Evolutionary conservation across 2,797 vertebrate genomes (phyloP), one percentile per base, ranked within the genome.

Genomic region (Dicrostonyx torquatus): DNA sequence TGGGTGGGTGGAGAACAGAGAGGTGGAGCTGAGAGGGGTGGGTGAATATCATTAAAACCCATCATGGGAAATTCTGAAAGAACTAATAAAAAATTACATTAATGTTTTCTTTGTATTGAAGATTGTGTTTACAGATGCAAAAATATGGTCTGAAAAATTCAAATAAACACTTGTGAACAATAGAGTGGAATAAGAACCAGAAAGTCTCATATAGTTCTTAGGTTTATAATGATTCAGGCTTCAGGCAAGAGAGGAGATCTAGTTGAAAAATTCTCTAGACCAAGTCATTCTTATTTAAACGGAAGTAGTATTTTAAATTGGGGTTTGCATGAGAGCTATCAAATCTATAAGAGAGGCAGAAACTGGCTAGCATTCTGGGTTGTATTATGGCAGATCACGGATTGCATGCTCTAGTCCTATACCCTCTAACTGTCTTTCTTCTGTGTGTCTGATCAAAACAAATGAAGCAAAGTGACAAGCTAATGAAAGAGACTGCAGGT

Each of bases 391-490:
- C 96, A 98, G 96, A 97, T 90, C 95, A 60, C 91, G 95, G 95
- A 96, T 96, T 98, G 94, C 89, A 95, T 22, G 73, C 94, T 94
- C 96, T 9, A 68, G 94, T 88, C 94, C 95, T 97, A 94, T 45
- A 86, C 0, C 94, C 97, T 98, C 97, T 98, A 98, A 98, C 98
- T 98, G 98, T 83, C 92, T 87, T 97, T 98, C 97, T 97, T 97
- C 95, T 94, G 97, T 79, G 2, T 29, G 0, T 97, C 96, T 96
- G 93, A 98, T 97, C 97, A 83, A 22, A 97, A 97, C 96, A 89
- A 96, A 96, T 96, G 97, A 97, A 97, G 92, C 93, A 95, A 96
- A 90, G 85, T 98, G 98, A 97, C 97, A 98, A 95, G 96, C 95
- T 96, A 94, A 79, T 90, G 94, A 97, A 97, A 98, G 92, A 97